A percentile compares a stretch with the other conserved stretches of the same genome.
Evolutionary conservation across 2,113 vertebrate species (phyloP).

Genomic region (Ammospiza nelsoni): DNA sequence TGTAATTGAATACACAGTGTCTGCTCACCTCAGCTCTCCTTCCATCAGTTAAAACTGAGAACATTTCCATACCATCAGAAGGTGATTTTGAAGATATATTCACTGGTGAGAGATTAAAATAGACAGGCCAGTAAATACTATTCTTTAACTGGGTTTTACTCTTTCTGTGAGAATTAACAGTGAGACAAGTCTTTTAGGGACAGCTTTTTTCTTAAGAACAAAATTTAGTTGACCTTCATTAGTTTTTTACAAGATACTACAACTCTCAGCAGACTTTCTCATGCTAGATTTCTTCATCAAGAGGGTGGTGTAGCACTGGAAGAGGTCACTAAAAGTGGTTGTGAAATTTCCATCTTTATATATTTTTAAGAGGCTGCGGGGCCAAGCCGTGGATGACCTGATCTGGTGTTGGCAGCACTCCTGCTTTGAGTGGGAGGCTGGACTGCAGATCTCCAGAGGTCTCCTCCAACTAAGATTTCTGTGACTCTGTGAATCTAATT

Average conservation of each 20-base stretch:
- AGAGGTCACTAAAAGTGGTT: background rate
- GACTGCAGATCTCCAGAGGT: background rate
- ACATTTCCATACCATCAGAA: background rate
- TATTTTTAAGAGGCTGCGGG: background rate
- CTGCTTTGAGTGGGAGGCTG: background rate
- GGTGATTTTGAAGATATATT: background rate
- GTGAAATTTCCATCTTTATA: background rate
- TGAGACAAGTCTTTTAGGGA: background rate
- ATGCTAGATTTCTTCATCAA: background rate
- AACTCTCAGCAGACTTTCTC: background rate
- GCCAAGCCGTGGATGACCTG: background rate
- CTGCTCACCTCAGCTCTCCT: background rate
- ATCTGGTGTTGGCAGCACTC: background rate
- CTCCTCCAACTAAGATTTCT: background rate
- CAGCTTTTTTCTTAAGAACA: background rate
- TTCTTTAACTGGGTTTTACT: background rate
- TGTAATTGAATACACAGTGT: background rate
- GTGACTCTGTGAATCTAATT: background rate
- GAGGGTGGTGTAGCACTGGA: background rate
- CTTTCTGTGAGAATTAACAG: background rate
- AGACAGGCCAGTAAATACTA: background rate
- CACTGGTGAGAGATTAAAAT: background rate
- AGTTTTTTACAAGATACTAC: background rate
- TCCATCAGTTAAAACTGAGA: background rate
- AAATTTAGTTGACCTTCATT: background rate